phyloP scores from a whole-genome alignment of 1,140 invertebrate species.

The Pinna nobilis region DNA sequence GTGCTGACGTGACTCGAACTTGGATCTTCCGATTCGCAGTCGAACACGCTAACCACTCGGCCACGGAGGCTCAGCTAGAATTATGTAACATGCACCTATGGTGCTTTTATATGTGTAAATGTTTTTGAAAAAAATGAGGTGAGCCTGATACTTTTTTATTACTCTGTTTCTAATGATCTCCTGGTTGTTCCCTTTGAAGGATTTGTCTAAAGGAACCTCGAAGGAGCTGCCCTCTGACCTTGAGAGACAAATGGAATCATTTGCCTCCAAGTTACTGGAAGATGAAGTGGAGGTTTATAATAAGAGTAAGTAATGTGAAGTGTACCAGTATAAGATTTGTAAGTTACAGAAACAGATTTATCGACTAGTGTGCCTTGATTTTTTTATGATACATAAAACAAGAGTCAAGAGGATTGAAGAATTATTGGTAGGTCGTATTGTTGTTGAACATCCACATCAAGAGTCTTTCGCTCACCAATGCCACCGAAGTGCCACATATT shows the following conservation, averaged over 20 bases:
- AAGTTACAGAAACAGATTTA: not conserved
- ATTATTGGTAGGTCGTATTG: too few species aligned
- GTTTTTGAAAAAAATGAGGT: not conserved
- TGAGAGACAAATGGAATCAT: conserved; percentile 59
- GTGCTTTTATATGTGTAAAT: not conserved
- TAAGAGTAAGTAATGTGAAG: conserved; percentile 59
- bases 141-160: not conserved
- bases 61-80: not conserved
- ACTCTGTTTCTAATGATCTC: not conserved
- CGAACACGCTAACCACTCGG: too few species aligned
- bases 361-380: too few species aligned
- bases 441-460: too few species aligned
- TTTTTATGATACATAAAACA: too few species aligned
- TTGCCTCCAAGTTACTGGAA: conserved; percentile 63
- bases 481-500: too few species aligned
- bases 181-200: not conserved
- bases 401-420: too few species aligned
- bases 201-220: conserved; percentile 13
- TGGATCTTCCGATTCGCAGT: too few species aligned
- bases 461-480: too few species aligned
- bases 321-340: not conserved
- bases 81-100: not conserved
- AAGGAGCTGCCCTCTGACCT: conserved; percentile 34
- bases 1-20: too few species aligned
- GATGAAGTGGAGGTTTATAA: conserved; percentile 66